Evolutionary conservation across 2,888 invertebrate genomes (phyloP), one percentile per base, ranked within the genome.

Genomic region (Mycalesis mineus): DNA sequence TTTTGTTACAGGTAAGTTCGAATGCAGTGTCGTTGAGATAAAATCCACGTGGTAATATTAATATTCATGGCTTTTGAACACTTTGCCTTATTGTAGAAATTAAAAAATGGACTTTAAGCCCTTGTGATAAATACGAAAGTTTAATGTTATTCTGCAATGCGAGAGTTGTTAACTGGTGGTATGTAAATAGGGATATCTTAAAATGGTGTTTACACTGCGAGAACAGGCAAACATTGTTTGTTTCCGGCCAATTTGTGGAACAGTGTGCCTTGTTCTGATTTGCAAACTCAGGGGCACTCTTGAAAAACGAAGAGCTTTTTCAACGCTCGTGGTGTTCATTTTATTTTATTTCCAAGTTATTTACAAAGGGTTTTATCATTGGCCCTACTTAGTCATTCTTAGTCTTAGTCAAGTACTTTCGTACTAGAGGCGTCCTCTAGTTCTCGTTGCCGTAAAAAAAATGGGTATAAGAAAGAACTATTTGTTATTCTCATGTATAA

Each of bases 1-100:
- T 68, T 80, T 85, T 84, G 81, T 85, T 84, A 71, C 74, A 84
- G 84, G 86, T 86, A 84, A 83, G 14, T 29, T 40, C 31, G 29
- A 33, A 41, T 1, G 15, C 15, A 15, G 58, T 55, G 51, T 39
- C 44, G 33, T 50, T 47, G 44, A 40, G 31, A 9, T 33, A n/a
- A 33, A 47, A 17, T 11, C 31, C 42, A 54, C 11, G 47, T 48
- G 55, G 55, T 48, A 50, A 39, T 41, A 49, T 58, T 53, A 49
- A 48, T 49, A 57, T 60, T 55, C 44, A 53, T 56, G 17, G 17
- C 0, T 45, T 31, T 52, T 48, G 40, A 41, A 45, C 39, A 14
- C 45, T 29, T 13, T 36, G 11, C 11, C 8, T 33, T 33, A 11
- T 11, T 0, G 9, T 1, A 1, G 36, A 11, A 2, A 36, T n/a